phyloP scores from a whole-genome alignment of 2,888 invertebrate species.

The Chalcis sispes region DNA sequence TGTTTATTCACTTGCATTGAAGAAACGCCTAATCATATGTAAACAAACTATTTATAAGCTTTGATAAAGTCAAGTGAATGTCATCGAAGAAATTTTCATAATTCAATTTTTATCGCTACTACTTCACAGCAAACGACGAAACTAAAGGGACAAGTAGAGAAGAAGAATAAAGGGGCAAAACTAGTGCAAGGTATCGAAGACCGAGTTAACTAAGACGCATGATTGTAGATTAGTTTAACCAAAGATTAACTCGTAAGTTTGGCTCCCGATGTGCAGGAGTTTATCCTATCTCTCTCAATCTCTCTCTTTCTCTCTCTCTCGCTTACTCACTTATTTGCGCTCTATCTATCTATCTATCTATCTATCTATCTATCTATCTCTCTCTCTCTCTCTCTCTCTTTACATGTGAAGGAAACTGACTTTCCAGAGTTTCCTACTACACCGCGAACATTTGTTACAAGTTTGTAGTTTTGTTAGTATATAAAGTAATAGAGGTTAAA shows the following conservation, averaged over 20 bases:
- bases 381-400: slow-evolving; percentile 1
- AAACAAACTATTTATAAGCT: too few relatives aligned
- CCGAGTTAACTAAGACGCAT: slow-evolving; percentile 46
- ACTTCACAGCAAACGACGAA: too few relatives aligned
- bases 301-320: slow-evolving; percentile 7
- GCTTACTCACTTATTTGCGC: not conserved
- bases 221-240: slow-evolving; percentile 53
- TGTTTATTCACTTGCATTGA: too few relatives aligned
- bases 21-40: too few relatives aligned
- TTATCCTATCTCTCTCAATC: slow-evolving; percentile 8
- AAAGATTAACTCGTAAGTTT: slow-evolving; percentile 54
- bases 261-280: slow-evolving; percentile 25
- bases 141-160: not conserved
- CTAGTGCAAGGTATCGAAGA: slow-evolving; percentile 23
- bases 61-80: too few relatives aligned
- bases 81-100: slow-evolving; percentile 9
- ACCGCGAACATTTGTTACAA: slow-evolving; percentile 55
- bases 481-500: not conserved
- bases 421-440: slow-evolving; percentile 30
- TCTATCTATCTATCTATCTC: not conserved
- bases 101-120: slow-evolving; percentile 22
- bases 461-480: slow-evolving; percentile 40
- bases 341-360: not conserved
- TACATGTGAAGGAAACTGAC: slow-evolving; percentile 26
- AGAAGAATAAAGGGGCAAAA: not conserved